These are phyloP conservation scores for Trachymyrmex septentrionalis DNA, from an alignment of 1,140 invertebrate species.

Conservation along the genomic window DNA sequence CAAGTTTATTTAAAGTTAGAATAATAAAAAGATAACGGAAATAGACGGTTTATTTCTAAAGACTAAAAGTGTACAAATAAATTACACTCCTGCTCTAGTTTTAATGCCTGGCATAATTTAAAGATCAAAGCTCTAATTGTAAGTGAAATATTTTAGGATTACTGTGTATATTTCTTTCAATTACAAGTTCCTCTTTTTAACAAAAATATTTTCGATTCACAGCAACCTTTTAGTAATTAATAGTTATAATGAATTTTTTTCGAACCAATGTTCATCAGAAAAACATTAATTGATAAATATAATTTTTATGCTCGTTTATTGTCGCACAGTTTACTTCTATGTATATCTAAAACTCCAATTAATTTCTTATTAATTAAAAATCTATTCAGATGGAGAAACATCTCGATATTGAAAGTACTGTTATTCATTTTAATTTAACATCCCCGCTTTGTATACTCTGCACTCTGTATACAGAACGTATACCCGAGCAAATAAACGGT, in stretches of 20 bases:
- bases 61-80: background rate
- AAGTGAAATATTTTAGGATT: background rate
- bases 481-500: slow-evolving; percentile 38
- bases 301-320: background rate
- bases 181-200: background rate
- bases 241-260: background rate
- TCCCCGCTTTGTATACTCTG: background rate
- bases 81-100: background rate
- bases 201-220: background rate
- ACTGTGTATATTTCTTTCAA: background rate
- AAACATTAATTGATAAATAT: background rate
- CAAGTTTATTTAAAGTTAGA: background rate
- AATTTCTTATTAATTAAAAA: slow-evolving; percentile 38
- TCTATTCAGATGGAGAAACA: background rate
- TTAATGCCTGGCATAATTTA: background rate
- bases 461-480: background rate
- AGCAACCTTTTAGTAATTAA: background rate
- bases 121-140: background rate
- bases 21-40: background rate
- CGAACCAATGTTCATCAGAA: background rate
- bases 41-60: background rate
- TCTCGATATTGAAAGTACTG: background rate
- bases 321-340: background rate
- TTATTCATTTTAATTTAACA: slow-evolving; percentile 44
- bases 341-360: slow-evolving; percentile 2